Base-by-base conservation (phyloP, 2,113 vertebrate species). In the Pycnonotus jocosus region DNA sequence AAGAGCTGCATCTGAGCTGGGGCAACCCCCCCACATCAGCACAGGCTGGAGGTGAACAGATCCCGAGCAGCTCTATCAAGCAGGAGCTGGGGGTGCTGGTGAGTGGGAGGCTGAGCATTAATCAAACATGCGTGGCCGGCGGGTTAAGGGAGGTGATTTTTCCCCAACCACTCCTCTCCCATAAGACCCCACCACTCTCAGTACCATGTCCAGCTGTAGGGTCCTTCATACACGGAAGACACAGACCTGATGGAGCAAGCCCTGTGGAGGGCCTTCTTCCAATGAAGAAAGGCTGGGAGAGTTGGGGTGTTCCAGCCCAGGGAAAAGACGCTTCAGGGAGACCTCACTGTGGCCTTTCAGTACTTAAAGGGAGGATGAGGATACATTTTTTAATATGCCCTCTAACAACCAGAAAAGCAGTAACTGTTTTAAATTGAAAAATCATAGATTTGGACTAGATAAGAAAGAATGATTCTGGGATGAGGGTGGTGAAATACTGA, bases 11-110 rank as follows among this genome's bases (percentile, higher is more conserved):
- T 4, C 3, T 20, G 24, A 23, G 8, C 1, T 2, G 1, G 28
- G 6, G 25, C 14, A 80, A 61, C 0, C 3, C 3, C 10, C 0
- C 0, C n/a, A n/a, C 1, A 37, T 6, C 38, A 50, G 16, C 19
- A 51, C 6, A 61, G 27, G 21, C 20, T 51, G 31, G 17, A 3
- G 11, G 53, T 18, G 12, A 60, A 47, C 5, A 14, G 37, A 38
- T 11, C 6, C 3, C 69, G 14, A 40, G 19, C 28, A 82, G 24
- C 28, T 16, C 44, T 47, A 31, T 2, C 0, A 3, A 65, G 50
- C 12, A 70, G 7, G 30, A 56, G 9, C 1, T 18, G 10, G 8
- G 28, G 3, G 14, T 61, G 15, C 7, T 37, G 30, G 14, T 30
- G 22, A 6, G 12, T 18, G 30, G 80, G 24, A 71, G 42, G 24